phyloP scores from a whole-genome alignment of 1,140 invertebrate genomes.

The Chionoecetes opilio region DNA sequence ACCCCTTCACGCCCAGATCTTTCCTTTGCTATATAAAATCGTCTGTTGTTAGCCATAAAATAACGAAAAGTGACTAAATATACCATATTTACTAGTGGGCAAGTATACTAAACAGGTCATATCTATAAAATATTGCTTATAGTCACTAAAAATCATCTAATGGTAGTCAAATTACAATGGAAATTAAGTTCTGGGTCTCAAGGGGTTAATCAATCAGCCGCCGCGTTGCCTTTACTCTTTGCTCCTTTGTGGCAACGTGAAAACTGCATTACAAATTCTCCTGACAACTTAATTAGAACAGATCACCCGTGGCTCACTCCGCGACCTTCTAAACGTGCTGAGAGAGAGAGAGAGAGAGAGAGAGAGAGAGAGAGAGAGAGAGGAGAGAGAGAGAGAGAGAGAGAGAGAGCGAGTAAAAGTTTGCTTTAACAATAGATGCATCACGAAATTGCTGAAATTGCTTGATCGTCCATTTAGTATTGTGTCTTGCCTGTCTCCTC shows the following conservation, averaged over 20 bases:
- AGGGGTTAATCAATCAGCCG: background rate
- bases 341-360: background rate
- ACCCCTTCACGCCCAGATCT: too few relatives aligned
- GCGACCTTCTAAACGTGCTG: background rate
- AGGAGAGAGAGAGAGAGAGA: conserved; percentile 18
- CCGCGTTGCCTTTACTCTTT: background rate
- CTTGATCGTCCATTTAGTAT: background rate
- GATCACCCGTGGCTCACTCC: background rate
- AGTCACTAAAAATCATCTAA: too few relatives aligned
- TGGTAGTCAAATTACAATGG: too few relatives aligned
- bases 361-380: conserved; percentile 25
- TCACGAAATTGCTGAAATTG: background rate
- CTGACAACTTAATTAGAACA: background rate
- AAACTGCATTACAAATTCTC: conserved; percentile 2
- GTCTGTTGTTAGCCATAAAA: too few relatives aligned
- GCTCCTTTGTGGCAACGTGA: background rate
- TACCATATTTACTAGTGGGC: too few relatives aligned
- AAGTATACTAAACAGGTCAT: too few relatives aligned
- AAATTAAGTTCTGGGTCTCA: too few relatives aligned
- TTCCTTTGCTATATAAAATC: too few relatives aligned
- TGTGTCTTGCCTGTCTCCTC: background rate
- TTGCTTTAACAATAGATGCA: background rate
- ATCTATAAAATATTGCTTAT: too few relatives aligned
- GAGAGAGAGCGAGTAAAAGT: background rate
- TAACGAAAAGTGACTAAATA: too few relatives aligned